Evolutionary conservation across 2,113 vertebrate genomes (phyloP).

Genomic region (Osmerus eperlanus): DNA sequence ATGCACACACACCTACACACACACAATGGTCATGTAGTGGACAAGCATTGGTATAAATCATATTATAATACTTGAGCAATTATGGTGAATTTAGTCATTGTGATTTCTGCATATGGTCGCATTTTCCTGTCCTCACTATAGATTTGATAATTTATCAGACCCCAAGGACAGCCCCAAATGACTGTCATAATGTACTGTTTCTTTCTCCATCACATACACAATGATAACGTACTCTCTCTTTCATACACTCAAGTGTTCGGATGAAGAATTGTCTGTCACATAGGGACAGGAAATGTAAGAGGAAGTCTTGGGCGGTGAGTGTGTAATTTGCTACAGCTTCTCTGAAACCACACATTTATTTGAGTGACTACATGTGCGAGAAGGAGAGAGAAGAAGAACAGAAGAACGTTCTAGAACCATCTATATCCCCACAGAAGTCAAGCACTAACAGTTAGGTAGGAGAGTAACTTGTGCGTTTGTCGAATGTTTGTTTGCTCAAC

Average conservation of each 20-base stretch:
- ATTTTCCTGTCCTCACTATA: no score
- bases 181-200: no score
- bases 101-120: no score
- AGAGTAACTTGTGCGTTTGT: neutral
- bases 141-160: no score
- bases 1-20: slow-evolving; percentile 9
- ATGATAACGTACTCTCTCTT: neutral
- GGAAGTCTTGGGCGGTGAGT: slow-evolving; percentile 49
- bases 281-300: slow-evolving; percentile 63
- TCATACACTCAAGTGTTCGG: neutral
- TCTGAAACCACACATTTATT: neutral
- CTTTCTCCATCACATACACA: no score
- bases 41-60: neutral
- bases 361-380: neutral
- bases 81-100: neutral
- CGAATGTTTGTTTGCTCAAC: neutral
- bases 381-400: neutral
- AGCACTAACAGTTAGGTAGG: no score
- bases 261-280: slow-evolving; percentile 19
- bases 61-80: neutral
- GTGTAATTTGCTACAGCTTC: neutral
- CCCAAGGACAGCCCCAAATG: no score
- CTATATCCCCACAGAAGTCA: no score
- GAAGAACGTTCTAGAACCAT: no score
- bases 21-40: slow-evolving; percentile 36